Base-by-base conservation (phyloP, 2,888 invertebrate species). In the Latrodectus elegans region DNA sequence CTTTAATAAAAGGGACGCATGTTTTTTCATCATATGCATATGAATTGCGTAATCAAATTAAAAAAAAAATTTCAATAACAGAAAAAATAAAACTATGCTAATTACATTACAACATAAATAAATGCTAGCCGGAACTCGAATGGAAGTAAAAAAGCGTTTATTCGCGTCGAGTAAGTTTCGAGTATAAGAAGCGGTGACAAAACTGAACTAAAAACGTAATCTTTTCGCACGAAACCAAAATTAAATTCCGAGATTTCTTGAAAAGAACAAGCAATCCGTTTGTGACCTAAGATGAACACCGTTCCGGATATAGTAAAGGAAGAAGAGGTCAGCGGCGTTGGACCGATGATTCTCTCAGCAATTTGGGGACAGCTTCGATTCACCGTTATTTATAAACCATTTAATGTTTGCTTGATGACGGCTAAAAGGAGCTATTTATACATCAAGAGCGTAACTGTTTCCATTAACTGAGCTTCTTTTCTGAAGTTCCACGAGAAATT, bases 221-320 rank as follows among this genome's bases (percentile, higher is more conserved):
- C 10, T 60, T 60, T 60, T 60, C 60, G 6, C 60, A 60, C 60
- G 60, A 60, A 60, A n/a, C n/a, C 10, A 60, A 60, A 12, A 60
- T 60, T 60, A 10, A 60, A 60, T 15, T 60, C 60, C 12, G n/a
- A 60, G 60, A 60, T 60, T 60, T 60, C 60, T 60, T 15, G 60
- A 11, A 6, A 11, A 60, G 55, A 72, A 22, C 74, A 10, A n/a
- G n/a, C 71, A 71, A 71, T 71, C 71, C 51, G 73, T 4, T 17
- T 26, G 73, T 78, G 84, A 84, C 77, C 84, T 78, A 67, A 67
- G 64, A 10, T 53, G 15, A 22, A 64, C 64, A 67, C 26, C 60
- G 81, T 84, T 84, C 84, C 84, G 77, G 84, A 71, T 76, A 75
- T 70, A 60, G 60, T n/a, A 60, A 60, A 64, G 22, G 38, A 65